These are phyloP conservation scores for Cyclophora albipunctata DNA, from an alignment of 2,888 invertebrate genomes.

Conservation along the genomic window DNA sequence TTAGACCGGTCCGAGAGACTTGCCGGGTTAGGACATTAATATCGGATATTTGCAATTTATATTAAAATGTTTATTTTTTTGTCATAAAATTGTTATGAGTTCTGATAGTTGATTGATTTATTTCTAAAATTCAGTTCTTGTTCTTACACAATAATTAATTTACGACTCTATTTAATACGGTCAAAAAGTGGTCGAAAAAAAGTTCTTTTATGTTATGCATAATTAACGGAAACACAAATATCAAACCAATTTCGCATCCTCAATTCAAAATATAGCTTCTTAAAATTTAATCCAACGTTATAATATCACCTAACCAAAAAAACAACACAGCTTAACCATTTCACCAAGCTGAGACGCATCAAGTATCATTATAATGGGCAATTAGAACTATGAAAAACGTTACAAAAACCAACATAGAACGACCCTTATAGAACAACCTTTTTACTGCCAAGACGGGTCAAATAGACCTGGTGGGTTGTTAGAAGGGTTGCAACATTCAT, in stretches of 20 bases:
- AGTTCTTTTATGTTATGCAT: background rate
- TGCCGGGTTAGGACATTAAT: constrained; percentile 27
- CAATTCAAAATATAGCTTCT: no score
- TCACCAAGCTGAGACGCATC: constrained; percentile 39
- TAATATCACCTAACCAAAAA: background rate
- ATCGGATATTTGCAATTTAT: constrained; percentile 6
- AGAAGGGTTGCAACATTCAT: constrained; percentile 42
- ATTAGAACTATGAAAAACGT: constrained; percentile 61
- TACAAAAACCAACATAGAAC: constrained; percentile 9
- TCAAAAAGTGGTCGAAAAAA: background rate
- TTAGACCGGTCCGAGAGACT: constrained; percentile 45
- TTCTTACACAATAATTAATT: no score
- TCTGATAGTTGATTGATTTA: no score
- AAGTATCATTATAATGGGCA: constrained; percentile 72
- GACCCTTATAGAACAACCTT: constrained; percentile 9
- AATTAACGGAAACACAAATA: constrained; percentile 4
- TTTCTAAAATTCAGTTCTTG: no score
- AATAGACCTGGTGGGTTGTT: no score
- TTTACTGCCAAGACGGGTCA: background rate
- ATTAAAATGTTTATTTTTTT: no score
- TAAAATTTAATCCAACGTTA: no score
- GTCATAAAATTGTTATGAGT: no score
- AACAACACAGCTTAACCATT: constrained; percentile 13
- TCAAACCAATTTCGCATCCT: no score
- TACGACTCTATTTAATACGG: background rate